Base-by-base conservation (phyloP, 2,797 vertebrate species). In the Muscicapa striata region DNA sequence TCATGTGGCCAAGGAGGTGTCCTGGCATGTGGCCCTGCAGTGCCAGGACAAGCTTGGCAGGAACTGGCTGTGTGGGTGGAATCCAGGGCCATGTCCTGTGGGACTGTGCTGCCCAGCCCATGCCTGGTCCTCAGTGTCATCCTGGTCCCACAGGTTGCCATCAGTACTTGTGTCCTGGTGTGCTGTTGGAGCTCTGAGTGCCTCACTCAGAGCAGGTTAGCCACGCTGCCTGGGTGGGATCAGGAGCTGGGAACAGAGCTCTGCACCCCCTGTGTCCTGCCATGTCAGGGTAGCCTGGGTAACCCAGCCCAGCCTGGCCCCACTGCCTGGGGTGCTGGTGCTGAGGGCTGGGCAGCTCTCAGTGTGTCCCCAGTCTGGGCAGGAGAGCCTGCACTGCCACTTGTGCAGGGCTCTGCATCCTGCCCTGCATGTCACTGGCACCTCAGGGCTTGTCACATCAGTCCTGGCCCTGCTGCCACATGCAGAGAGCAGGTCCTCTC, bases 11-110 rank as follows among this genome's bases (percentile, higher is more conserved):
- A 16, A 45, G 51, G 77, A 70, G 46, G 9, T n/a, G 26, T 54
- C 51, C 54, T 3, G 1, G 74, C 74, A 61, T 0, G 0, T 46
- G 74, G 55, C 20, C 32, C 57, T 3, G 0, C 0, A 2, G 77
- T 49, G 59, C 63, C 24, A 41, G 20, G 79, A 67, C 0, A 2
- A 0, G 61, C 0, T 0, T 5, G n/a, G 46, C 70, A 29, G 52
- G 66, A 17, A 9, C 29, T 2, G 17, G 15, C 15, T 0, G 5
- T 38, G 46, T 0, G 0, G 9, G 8, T n/a, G 68, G 18, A 18
- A 66, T 46, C 32, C 1, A 3, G 32, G 40, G 32, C 51, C 2
- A 5, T 17, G 45, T 27, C 73, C 61, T 13, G 0, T 5, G 26
- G 34, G 20, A 8, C 27, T 62, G 72, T 5, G 4, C 45, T 78